phyloP scores from a whole-genome alignment of 2,113 vertebrate species.

The Callocephalon fimbriatum region DNA sequence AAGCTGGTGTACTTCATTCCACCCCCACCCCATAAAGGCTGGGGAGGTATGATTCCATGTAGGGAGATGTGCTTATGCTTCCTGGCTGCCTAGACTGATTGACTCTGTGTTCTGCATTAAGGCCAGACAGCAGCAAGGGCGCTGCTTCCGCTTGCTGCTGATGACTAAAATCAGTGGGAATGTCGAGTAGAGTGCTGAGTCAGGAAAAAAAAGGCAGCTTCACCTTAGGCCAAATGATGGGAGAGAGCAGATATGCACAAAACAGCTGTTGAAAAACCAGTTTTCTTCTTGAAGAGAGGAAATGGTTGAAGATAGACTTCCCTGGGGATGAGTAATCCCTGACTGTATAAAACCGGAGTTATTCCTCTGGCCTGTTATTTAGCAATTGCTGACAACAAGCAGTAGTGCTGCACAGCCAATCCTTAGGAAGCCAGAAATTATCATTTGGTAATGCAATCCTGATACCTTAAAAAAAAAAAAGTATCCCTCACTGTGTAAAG shows the following conservation, averaged over 20 bases:
- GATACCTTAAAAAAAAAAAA: not conserved
- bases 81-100: conserved; percentile 46
- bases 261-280: not conserved
- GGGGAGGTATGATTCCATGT: not conserved
- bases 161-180: conserved; percentile 34
- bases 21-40: not conserved
- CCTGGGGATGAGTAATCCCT: not conserved
- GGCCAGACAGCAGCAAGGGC: conserved; percentile 10
- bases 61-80: not conserved
- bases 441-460: not conserved
- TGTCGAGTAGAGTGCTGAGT: conserved; percentile 49
- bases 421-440: not conserved
- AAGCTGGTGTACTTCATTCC: too few species aligned
- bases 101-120: not conserved
- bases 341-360: not conserved
- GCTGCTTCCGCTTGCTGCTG: not conserved
- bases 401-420: not conserved
- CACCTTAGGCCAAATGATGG: not conserved
- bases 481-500: not conserved
- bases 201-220: not conserved
- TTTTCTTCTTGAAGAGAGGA: not conserved
- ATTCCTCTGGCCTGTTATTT: not conserved
- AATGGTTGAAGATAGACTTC: not conserved
- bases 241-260: fast-evolving
- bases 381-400: fast-evolving